phyloP scores from a whole-genome alignment of 2,797 vertebrate species.

The Ambastaia sidthimunki region DNA sequence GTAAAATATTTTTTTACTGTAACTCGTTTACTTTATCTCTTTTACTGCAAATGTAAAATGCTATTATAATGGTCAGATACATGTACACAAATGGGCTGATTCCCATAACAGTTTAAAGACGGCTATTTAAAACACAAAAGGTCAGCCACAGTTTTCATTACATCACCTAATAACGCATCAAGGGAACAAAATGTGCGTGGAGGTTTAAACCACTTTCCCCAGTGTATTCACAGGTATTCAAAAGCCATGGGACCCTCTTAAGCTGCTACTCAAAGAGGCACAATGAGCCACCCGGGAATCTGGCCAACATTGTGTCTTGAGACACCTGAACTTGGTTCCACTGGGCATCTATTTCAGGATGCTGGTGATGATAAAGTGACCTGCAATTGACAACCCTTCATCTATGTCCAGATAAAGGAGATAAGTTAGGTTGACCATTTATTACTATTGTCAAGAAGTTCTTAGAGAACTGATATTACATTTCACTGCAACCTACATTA shows the following conservation, averaged over 20 bases:
- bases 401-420: constrained; percentile 27
- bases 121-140: not conserved
- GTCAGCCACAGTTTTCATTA: constrained; percentile 7
- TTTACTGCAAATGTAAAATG: not conserved
- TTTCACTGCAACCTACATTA: constrained; percentile 13
- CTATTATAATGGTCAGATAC: not conserved
- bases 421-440: constrained; percentile 5
- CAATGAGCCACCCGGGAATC: constrained; percentile 29
- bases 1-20: no score
- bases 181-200: constrained; percentile 13
- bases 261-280: constrained; percentile 4
- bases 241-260: constrained; percentile 1
- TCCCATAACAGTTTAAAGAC: constrained; percentile 7
- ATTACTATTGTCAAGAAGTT: constrained; percentile 14
- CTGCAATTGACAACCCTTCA: constrained; percentile 30
- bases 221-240: not conserved
- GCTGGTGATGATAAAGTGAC: constrained; percentile 15
- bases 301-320: constrained; percentile 1
- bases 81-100: not conserved
- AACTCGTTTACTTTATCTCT: not conserved
- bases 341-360: constrained; percentile 31
- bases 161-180: not conserved
- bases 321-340: constrained; percentile 18
- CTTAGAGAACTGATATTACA: constrained; percentile 4
- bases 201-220: not conserved